Evolutionary conservation across 2,888 invertebrate genomes (phyloP).

Genomic region (Trileptium ribeirensis): DNA sequence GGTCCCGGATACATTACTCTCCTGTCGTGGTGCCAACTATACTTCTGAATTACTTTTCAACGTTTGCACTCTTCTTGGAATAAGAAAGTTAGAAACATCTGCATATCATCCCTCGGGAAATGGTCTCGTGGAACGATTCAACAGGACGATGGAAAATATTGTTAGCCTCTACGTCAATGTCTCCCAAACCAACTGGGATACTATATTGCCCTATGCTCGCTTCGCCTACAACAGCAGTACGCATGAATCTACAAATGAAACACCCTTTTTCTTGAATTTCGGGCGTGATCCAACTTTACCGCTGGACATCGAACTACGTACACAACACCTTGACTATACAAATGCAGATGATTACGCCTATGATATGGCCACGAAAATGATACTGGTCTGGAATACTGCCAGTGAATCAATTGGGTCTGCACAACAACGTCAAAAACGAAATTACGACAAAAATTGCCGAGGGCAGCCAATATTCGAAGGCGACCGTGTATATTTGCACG

Average conservation of each 20-base stretch:
- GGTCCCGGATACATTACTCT: constrained; percentile 30
- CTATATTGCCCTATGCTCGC: constrained; percentile 31
- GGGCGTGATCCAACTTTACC: constrained; percentile 32
- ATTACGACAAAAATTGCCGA: too few relatives aligned
- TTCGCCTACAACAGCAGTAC: constrained; percentile 38
- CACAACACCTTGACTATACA: background rate
- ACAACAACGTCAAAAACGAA: too few relatives aligned
- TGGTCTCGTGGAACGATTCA: constrained; percentile 38
- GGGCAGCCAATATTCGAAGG: too few relatives aligned
- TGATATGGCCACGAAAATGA: background rate
- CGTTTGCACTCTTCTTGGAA: constrained; percentile 25
- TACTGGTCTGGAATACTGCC: background rate
- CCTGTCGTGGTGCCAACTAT: constrained; percentile 35
- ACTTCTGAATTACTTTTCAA: constrained; percentile 26
- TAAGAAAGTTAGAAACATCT: constrained; percentile 23
- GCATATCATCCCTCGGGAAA: constrained; percentile 32
- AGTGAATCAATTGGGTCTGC: too few relatives aligned
- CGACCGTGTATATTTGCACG: too few relatives aligned
- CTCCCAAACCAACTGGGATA: constrained; percentile 38
- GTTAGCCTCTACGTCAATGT: background rate
- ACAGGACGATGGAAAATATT: constrained; percentile 34
- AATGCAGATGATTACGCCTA: background rate
- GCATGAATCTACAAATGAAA: constrained; percentile 32
- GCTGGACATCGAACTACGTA: constrained; percentile 19
- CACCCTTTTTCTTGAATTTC: constrained; percentile 31